Evolutionary conservation across 2,797 vertebrate species (phyloP), one percentile per base, ranked within the genome.

Genomic region (Babyrousa celebensis): DNA sequence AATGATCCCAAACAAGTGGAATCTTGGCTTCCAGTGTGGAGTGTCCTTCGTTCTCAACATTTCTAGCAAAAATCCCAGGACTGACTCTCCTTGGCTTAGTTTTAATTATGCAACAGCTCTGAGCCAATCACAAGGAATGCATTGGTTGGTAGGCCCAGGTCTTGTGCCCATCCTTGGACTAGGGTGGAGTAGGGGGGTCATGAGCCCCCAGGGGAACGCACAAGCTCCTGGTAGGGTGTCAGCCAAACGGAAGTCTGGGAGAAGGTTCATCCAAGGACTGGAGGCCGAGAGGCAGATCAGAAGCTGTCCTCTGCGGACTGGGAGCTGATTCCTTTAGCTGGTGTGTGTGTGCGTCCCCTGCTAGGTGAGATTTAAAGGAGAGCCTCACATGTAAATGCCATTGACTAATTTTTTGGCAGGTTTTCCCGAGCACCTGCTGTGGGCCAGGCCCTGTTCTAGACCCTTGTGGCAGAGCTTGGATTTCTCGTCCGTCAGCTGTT

Each of bases 291-390:
- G 23, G 40, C 70, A 12, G 78, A 20, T 1, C 5, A 10, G 32
- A 67, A 32, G 27, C 48, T 58, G 56, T 18, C 32, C 5, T 9
- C 67, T 36, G 9, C 23, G 0, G 52, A 27, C 18, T 2, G 27
- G 12, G 43, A 67, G 56, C 0, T 11, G 23, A 5, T 54, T 52
- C 54, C 67, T 63, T 63, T 16, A n/a, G 68, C 68, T 21, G 5
- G 1, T 12, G 0, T 10, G 52, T 16, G 11, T n/a, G 10, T 27
- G 18, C 40, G 5, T 10, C 67, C 43, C 18, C 63, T 0, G 29
- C 60, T 20, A 20, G 52, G 52, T 8, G 63, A 25, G 63, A 6
- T 0, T 52, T 52, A 2, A 14, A 58, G 23, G 48, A 67, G 58
- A 71, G n/a, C 89, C 21, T 89, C 25, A 7, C n/a, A 12, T 29